Evolutionary conservation across 1,140 invertebrate genomes (phyloP).

Genomic region (Apis laboriosa): DNA sequence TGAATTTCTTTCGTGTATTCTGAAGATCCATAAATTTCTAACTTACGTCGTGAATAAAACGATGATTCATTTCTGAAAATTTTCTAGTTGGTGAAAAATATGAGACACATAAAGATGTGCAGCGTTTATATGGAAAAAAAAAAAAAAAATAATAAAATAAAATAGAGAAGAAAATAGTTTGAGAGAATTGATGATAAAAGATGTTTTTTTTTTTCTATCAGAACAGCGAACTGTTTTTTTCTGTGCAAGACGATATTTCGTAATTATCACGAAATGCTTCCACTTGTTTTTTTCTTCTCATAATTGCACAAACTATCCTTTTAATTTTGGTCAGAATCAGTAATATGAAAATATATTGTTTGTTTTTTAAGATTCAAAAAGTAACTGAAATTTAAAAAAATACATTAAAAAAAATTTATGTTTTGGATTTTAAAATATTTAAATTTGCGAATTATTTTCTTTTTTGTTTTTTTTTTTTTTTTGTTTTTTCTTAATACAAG

Average conservation of each 20-base stretch:
- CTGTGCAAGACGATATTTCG: too few species aligned
- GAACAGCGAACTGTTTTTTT: too few species aligned
- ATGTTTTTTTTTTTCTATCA: too few species aligned
- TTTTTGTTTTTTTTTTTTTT: too few species aligned
- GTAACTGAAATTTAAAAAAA: neutral
- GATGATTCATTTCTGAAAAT: neutral
- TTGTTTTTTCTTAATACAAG: too few species aligned
- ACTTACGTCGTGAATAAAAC: conserved; percentile 37
- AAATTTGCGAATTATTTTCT: too few species aligned
- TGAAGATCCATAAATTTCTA: conserved; percentile 19
- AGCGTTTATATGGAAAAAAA: conserved; percentile 5
- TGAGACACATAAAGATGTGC: neutral
- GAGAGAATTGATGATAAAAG: neutral
- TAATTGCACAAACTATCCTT: neutral
- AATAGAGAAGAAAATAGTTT: neutral
- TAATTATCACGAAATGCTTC: too few species aligned
- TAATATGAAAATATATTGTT: too few species aligned
- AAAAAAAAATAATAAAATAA: neutral
- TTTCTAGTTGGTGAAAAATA: conserved; percentile 26
- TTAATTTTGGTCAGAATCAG: too few species aligned
- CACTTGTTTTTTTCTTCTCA: neutral
- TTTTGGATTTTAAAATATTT: too few species aligned
- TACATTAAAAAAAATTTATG: too few species aligned
- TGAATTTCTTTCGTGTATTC: too few species aligned
- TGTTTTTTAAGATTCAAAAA: neutral